Conservation (phyloP, 2,797 vertebrate species). For the Trachurus trachurus region DNA sequence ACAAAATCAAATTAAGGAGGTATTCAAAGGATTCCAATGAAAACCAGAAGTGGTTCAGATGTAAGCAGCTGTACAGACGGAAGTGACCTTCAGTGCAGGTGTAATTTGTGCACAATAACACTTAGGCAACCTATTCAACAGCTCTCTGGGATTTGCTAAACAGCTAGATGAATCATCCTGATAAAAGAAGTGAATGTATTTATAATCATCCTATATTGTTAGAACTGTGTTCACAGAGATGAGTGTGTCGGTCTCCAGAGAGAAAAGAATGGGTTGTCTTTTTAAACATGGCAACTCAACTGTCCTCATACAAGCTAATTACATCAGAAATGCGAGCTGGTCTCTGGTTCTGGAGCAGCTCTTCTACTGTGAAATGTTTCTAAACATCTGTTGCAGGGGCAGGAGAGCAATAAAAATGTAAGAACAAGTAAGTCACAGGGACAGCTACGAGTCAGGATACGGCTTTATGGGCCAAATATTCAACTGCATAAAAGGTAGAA, state of each 20-base stretch:
- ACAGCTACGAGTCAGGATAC: neutral
- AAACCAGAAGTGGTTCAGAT: conserved; percentile 25
- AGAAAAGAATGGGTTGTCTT: neutral
- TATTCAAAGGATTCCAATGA: neutral
- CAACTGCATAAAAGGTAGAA: conserved; percentile 6
- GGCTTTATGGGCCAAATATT: neutral
- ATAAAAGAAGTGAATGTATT: conserved; percentile 7
- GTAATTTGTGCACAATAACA: conserved; percentile 4
- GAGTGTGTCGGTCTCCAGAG: neutral
- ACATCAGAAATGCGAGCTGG: conserved; percentile 10
- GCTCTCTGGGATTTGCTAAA: conserved; percentile 9
- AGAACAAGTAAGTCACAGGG: neutral
- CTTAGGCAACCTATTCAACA: neutral
- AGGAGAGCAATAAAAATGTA: neutral
- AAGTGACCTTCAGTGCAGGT: conserved; percentile 19
- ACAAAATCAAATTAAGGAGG: neutral
- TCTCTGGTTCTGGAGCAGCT: conserved; percentile 17
- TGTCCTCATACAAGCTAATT: conserved; percentile 18
- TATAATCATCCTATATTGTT: conserved; percentile 8
- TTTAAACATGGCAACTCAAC: neutral
- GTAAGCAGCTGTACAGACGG: conserved; percentile 11
- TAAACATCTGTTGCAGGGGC: conserved; percentile 7
- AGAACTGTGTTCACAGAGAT: neutral
- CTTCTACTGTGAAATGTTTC: conserved; percentile 7
- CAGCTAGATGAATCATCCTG: conserved; percentile 6